Base-by-base conservation (phyloP, 2,113 vertebrate genomes). In the Geococcyx californianus region DNA sequence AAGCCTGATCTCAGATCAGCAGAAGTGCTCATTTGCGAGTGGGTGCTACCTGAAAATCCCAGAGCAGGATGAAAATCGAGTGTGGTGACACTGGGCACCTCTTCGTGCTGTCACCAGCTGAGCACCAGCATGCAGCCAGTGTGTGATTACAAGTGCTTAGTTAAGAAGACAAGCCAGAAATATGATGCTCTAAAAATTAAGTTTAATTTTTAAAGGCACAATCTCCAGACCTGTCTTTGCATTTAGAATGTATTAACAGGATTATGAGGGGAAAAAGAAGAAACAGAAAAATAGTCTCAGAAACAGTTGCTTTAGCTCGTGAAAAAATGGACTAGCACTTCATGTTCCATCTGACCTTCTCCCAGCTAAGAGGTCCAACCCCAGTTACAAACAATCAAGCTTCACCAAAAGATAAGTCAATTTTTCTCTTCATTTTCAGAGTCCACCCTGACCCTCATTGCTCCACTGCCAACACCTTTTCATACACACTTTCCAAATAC, bases 311-410 rank as follows among this genome's bases (percentile, higher is more conserved):
- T 45, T 33, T 3, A 59, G 17, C 42, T 68, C 44, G 20, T 21
- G 29, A 14, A 56, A 66, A 47, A 0, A 1, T 9, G 8, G 44
- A 3, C 11, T 1, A 6, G 8, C 0, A 0, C 14, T 34, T 29
- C 51, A 12, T 21, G 1, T 31, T 36, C 18, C 81, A 66, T 59
- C 6, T 38, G 76, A 4, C 6, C 4, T 5, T 59, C 8, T 51
- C 47, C 11, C 24, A 58, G 26, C 56, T 26, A 31, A 28, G 40
- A 52, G 24, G 9, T 10, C 55, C 64, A 60, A 3, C 20, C 38
- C 38, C 42, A 64, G 1, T 0, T 15, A 38, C 24, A 8, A 81
- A 42, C 19, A 16, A 59, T 40, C 31, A 58, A 64, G 24, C 45
- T 60, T 36, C 40, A 54, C 23, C 63, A 67, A 4, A 28, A 52